Base-by-base conservation (phyloP, 2,888 invertebrate genomes). In the Beris chalybata region DNA sequence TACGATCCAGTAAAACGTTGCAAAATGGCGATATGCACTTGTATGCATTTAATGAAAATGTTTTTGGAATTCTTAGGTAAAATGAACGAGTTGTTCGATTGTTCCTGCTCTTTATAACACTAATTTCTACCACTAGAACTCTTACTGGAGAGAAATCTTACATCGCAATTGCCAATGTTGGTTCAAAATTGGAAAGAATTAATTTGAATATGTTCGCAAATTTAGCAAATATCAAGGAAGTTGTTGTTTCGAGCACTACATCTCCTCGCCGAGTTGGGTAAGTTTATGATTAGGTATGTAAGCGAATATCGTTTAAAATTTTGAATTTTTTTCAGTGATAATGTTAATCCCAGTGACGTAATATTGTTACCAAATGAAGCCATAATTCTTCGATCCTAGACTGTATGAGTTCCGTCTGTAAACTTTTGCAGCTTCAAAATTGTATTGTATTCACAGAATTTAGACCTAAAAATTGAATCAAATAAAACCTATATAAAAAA, bases 21-120 rank as follows among this genome's bases (percentile, higher is more conserved):
- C 82, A 80, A 71, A 68, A 83, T 5, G 87, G 87, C 4, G 80
- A 83, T 72, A 82, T 84, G 12, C 81, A 84, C 66, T 84, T 85
- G 11, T 79, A 80, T 58, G 82, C 85, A 2, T 74, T 83, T n/a
- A 82, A 82, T 68, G 72, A 80, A 4, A 81, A 83, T 63, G 82
- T 87, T 0, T 81, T 87, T 59, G 85, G 68, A 0, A 73, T 80
- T 0, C 74, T 73, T 38, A 75, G 79, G 79, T 79, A 53, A 38
- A 72, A 22, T 3, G 22, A 22, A 2, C 22, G 22, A 22, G 1
- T 22, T 22, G 3, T 22, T 22, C 22, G 22, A 29, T n/a, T 50
- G 5, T 13, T 50, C 50, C 15, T 50, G 7, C 12, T 7, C 7
- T 50, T n/a, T 22, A 22, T 22, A 2, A 22, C 22, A 22, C 38